Conservation (phyloP, 2,888 invertebrate species). For the Protodeltote pygarga region DNA sequence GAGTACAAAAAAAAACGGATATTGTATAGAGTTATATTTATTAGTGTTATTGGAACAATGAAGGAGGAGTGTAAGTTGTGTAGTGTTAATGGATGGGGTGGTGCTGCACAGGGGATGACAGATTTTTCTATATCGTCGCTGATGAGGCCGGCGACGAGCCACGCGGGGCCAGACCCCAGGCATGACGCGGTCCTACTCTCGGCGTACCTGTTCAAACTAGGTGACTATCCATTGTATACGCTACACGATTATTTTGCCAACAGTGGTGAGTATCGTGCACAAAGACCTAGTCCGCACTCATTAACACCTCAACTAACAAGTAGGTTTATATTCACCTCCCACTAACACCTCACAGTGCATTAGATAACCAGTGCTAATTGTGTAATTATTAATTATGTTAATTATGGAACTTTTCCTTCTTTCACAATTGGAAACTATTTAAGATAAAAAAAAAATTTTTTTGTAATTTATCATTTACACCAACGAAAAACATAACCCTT, state of each 20-base stretch:
- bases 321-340: constrained; percentile 48
- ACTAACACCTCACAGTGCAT: constrained; percentile 41
- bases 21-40: constrained; percentile 61
- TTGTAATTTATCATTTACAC: background rate
- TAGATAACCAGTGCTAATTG: constrained; percentile 26
- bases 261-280: constrained; percentile 82
- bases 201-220: constrained; percentile 86
- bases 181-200: constrained; percentile 82
- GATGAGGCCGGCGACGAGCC: constrained; percentile 79
- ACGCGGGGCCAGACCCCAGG: constrained; percentile 71
- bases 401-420: constrained; percentile 11
- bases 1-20: constrained; percentile 86
- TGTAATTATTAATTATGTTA: constrained; percentile 22
- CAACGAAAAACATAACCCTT: background rate
- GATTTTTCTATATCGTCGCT: constrained; percentile 83
- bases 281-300: constrained; percentile 57
- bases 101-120: constrained; percentile 69
- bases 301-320: constrained; percentile 56
- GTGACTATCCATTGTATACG: constrained; percentile 84
- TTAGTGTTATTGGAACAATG: constrained; percentile 75
- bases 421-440: background rate
- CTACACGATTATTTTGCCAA: constrained; percentile 78
- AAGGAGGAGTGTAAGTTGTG: constrained; percentile 85
- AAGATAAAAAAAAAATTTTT: constrained; percentile 2
- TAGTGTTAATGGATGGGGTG: constrained; percentile 80